Percentiles rank a stretch among this genome's conserved stretches.
Conservation (phyloP, 2,888 invertebrate genomes). For the Ennomos erosarius region DNA sequence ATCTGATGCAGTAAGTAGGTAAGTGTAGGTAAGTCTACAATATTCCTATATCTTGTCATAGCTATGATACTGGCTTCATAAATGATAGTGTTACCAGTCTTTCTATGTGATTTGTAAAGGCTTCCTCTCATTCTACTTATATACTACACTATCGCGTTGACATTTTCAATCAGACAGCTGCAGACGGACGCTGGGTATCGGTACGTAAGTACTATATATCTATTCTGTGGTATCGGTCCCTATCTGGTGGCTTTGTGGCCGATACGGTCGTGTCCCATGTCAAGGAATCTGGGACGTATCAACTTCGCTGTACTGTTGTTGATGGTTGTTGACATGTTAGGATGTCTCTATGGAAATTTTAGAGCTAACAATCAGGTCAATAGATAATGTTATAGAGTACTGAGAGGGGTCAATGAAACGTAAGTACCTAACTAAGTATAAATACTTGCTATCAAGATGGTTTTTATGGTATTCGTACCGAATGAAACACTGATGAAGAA, state of each 20-base stretch:
- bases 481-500: no score
- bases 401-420: no score
- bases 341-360: no score
- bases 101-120: slow-evolving; percentile 76
- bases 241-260: slow-evolving; percentile 41
- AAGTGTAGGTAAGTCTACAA: no score
- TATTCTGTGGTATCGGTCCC: slow-evolving; percentile 39
- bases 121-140: slow-evolving; percentile 69
- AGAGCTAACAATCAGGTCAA: no score
- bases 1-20: no score
- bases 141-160: slow-evolving; percentile 65
- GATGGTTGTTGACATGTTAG: neutral
- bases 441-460: no score
- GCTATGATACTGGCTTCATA: slow-evolving; percentile 7
- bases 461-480: no score
- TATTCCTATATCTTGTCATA: no score
- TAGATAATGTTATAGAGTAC: no score
- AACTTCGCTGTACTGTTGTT: slow-evolving; percentile 22
- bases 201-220: no score
- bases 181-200: slow-evolving; percentile 29
- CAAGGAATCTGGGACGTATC: slow-evolving; percentile 38
- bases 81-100: slow-evolving; percentile 45
- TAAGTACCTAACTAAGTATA: no score
- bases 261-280: slow-evolving; percentile 43
- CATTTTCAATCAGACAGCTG: slow-evolving; percentile 59